Base-by-base conservation (phyloP, 2,113 vertebrate genomes). In the Delphinus delphis region DNA sequence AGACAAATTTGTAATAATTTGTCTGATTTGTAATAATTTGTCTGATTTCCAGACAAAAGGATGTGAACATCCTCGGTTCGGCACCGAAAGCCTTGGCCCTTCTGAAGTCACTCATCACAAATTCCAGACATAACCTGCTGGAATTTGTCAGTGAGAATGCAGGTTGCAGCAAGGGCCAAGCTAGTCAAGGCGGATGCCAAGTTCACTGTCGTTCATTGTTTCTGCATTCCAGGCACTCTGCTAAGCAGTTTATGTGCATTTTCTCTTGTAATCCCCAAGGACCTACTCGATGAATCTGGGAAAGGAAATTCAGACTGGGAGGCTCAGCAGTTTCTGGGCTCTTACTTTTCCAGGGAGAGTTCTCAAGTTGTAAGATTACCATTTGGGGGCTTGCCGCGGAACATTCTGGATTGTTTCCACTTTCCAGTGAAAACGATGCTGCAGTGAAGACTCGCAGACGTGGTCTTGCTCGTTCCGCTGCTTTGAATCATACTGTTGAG, bases 1-100 rank as follows among this genome's bases (percentile, higher is more conserved):
- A 38, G 38, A 38, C 38, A 38, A 38, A 38, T 38, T 38, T 38
- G 38, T 38, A 38, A 38, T 38, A 38, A 38, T 38, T 38, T 38
- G 38, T 38, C 38, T 38, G 38, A 38, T 38, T 38, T 38, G 38
- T 38, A 38, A 5, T 38, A 38, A 38, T 38, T 38, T 38, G 38
- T 38, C 38, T 88, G 25, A 55, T 58, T 90, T 93, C 36, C 81
- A 96, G 60, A 95, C 80, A 96, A 77, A 88, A n/a, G 26, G 8
- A 85, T 63, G 50, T 0, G 2, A 92, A 85, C 55, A 38, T 53
- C 8, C 18, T 38, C 25, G 47, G 55, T 68, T 90, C 41, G 73
- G 41, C 36, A 90, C 50, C 33, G 11, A 63, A 71, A 93, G 83
- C 6, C 17, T 15, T 71, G 63, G 28, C 33, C 31, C 33, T 58